Conservation (phyloP, 2,113 vertebrate genomes). For the Lamprotornis superbus region DNA sequence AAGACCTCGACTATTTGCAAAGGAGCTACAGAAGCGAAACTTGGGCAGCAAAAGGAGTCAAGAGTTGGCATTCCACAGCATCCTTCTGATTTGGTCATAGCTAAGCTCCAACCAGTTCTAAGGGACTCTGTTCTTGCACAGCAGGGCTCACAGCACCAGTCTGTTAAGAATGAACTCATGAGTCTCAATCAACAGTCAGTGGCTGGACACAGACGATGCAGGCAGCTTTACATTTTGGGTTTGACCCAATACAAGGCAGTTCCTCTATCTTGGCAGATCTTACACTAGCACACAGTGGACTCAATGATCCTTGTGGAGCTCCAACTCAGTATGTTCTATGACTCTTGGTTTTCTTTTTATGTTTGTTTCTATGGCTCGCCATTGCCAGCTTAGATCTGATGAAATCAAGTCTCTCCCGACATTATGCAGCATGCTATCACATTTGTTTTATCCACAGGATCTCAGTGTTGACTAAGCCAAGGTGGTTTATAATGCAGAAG, state of each 20-base stretch:
- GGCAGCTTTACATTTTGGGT: background rate
- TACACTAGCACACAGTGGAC: background rate
- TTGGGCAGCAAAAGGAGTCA: background rate
- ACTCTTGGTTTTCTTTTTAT: background rate
- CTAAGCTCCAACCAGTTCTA: background rate
- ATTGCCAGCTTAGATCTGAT: background rate
- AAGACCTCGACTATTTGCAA: background rate
- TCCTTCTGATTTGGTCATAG: background rate
- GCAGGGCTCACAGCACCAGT: background rate
- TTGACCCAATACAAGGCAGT: background rate
- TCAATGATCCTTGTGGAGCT: background rate
- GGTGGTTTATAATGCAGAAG: background rate
- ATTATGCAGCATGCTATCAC: background rate
- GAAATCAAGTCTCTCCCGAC: background rate
- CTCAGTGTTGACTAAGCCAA: background rate
- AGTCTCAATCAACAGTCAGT: background rate
- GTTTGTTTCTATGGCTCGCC: background rate
- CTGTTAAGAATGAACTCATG: background rate
- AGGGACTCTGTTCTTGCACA: background rate
- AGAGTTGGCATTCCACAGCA: background rate
- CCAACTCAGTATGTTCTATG: accelerated
- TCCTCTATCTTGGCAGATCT: background rate
- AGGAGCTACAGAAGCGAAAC: background rate
- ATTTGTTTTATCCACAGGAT: background rate
- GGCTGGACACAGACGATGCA: background rate